Evolutionary conservation across 1,140 invertebrate genomes (phyloP).

Genomic region (Ooceraea biroi): DNA sequence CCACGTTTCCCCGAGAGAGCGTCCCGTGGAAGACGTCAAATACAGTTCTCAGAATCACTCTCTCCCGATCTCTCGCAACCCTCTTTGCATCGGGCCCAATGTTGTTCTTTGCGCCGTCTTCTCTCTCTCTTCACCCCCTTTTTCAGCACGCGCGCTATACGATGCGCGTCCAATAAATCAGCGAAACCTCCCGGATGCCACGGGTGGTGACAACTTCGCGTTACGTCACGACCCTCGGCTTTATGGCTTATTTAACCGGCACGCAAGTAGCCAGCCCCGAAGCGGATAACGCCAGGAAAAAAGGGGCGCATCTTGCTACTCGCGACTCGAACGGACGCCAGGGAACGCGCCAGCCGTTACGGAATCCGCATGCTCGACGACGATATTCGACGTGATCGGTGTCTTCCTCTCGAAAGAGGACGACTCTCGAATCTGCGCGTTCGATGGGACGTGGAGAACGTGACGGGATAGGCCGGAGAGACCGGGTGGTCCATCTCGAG

Average conservation of each 20-base stretch:
- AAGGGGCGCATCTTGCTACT: constrained; percentile 1
- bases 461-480: constrained; percentile 62
- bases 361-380: constrained; percentile 46
- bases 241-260: constrained; percentile 76
- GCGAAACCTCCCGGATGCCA: constrained; percentile 55
- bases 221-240: constrained; percentile 65
- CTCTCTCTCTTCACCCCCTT: constrained; percentile 28
- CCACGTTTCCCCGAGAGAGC: neutral
- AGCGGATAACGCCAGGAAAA: constrained; percentile 30
- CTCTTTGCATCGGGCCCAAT: constrained; percentile 54
- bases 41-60: constrained; percentile 66
- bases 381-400: constrained; percentile 52
- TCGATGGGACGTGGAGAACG: constrained; percentile 74
- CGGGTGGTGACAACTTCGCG: constrained; percentile 63
- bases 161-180: constrained; percentile 53
- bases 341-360: constrained; percentile 43
- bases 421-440: constrained; percentile 64
- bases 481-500: constrained; percentile 75
- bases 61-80: constrained; percentile 61
- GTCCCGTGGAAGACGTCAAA: constrained; percentile 65
- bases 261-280: constrained; percentile 39
- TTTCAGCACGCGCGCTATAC: constrained; percentile 18
- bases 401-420: constrained; percentile 37
- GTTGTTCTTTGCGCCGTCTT: constrained; percentile 52
- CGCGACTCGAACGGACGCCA: constrained; percentile 33